Evolutionary conservation across 2,888 invertebrate species (phyloP).

Genomic region (Lymantria dispar): DNA sequence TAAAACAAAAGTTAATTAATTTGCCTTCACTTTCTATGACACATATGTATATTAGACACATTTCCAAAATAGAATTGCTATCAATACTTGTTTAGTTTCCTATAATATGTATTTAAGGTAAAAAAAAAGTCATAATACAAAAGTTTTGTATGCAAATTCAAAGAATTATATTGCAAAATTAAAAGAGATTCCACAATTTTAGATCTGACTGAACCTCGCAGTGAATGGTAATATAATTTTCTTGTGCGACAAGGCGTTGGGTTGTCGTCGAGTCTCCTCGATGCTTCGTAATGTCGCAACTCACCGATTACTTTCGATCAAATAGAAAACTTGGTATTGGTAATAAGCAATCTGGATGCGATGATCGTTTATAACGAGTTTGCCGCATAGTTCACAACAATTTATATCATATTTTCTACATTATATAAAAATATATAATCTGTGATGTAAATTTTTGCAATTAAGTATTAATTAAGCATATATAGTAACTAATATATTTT

Average conservation of each 20-base stretch:
- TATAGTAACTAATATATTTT: too few relatives aligned
- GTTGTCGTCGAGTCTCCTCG: conserved; percentile 34
- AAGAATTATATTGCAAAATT: conserved; percentile 57
- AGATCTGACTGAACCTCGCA: conserved; percentile 47
- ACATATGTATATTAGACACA: too few relatives aligned
- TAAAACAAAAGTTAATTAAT: too few relatives aligned
- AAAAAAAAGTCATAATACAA: conserved; percentile 26
- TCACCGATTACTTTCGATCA: conserved; percentile 60
- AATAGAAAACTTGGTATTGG: conserved; percentile 63
- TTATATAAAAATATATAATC: background rate
- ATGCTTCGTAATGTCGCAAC: conserved; percentile 18
- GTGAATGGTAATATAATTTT: conserved; percentile 66
- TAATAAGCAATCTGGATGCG: conserved; percentile 53
- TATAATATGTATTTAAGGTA: too few relatives aligned
- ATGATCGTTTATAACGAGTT: conserved; percentile 53
- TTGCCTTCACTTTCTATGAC: too few relatives aligned
- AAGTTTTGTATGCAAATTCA: conserved; percentile 53
- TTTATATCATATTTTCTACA: conserved; percentile 17
- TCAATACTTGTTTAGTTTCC: too few relatives aligned
- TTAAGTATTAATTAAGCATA: too few relatives aligned
- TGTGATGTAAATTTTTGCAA: too few relatives aligned
- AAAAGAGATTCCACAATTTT: conserved; percentile 59
- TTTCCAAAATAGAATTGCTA: too few relatives aligned
- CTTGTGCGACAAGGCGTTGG: conserved; percentile 41
- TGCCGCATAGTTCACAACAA: conserved; percentile 14